Evolutionary conservation across 53 echinoderm and acorn worm species (phyloP), one percentile per base, ranked within the genome.

Genomic region (Mesocentrotus franciscanus): DNA sequence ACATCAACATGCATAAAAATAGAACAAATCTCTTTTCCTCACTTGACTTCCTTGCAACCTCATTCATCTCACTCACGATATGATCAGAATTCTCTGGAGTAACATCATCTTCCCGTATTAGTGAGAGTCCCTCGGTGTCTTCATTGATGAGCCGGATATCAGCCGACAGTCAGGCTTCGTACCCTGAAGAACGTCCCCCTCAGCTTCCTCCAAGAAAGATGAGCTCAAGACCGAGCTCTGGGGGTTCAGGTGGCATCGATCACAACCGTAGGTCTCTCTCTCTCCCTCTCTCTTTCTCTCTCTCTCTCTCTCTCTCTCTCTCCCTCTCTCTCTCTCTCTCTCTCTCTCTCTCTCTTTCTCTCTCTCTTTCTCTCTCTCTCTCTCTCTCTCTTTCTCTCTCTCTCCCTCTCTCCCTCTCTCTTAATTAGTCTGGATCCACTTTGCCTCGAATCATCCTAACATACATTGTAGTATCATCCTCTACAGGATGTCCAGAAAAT

Each of bases 81-180:
- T 42, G 27, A 70, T 20, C 89, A 94, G 95, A 94, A 42, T 36
- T 85, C 55, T 94, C 95, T 24, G 95, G 85, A 24, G 87, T 85
- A 5, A 94, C 95, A 22, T 64, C 95, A 30, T 94, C 95, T 8
- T 72, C 85, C 56, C 95, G 95, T 64, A 94, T 85, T 64, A 94
- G 95, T 85, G 95, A 94, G 89, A 94, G 95, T 85, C 70, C 95
- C 27, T 94, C 95, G 5, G 87, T 94, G n/a, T 94, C 95, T 10
- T 94, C 95, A 13, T 33, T 94, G 75, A 93, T 93, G 95, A 94
- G 87, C 95, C 66, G 95, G 87, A 94, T 94, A 85, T 94, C 95
- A 34, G 95, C 87, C 10, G 95, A 94, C 95, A 94, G 95, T 68
- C 95, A 85, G 68, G 85, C 95, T 49, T 94, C 95, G 26, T 87